A percentile compares a stretch with the other conserved stretches of the same genome.
Evolutionary conservation across 2,888 invertebrate species (phyloP).

Genomic region (Capitulum mitella): DNA sequence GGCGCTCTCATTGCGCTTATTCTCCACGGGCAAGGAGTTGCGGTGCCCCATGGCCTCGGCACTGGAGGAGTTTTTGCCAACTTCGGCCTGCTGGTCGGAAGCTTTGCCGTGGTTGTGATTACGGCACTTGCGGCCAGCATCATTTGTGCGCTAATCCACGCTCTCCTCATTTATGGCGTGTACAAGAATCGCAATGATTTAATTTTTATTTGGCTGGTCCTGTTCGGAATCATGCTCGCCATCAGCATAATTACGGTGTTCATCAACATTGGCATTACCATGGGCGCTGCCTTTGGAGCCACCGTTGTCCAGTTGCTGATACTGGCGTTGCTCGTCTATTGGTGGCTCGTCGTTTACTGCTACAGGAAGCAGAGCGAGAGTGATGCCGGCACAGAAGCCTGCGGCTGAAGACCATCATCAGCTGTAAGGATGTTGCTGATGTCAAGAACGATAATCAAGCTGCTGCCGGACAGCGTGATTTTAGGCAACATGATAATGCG

Average conservation of each 20-base stretch:
- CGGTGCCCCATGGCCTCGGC: neutral
- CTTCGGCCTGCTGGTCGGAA: neutral
- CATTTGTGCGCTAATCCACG: neutral
- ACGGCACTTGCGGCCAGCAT: neutral
- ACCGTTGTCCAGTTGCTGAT: neutral
- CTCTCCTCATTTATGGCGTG: neutral
- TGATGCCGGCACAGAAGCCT: too few species aligned
- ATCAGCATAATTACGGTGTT: neutral
- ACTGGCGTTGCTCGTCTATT: neutral
- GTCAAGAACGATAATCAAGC: too few species aligned
- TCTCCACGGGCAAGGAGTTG: neutral
- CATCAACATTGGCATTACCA: neutral
- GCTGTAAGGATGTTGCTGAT: too few species aligned
- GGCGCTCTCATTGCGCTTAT: neutral
- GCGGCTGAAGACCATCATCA: too few species aligned
- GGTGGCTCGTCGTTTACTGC: conserved; percentile 8
- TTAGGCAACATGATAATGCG: too few species aligned
- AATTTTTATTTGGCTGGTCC: neutral
- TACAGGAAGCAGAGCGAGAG: too few species aligned
- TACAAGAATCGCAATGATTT: neutral
- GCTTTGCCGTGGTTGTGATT: neutral
- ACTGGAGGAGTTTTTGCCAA: neutral
- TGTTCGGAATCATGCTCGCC: neutral
- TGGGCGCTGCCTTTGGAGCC: neutral
- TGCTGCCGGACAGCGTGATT: too few species aligned